Base-by-base conservation (phyloP, 2,888 invertebrate genomes). In the Slavum lentiscoides region DNA sequence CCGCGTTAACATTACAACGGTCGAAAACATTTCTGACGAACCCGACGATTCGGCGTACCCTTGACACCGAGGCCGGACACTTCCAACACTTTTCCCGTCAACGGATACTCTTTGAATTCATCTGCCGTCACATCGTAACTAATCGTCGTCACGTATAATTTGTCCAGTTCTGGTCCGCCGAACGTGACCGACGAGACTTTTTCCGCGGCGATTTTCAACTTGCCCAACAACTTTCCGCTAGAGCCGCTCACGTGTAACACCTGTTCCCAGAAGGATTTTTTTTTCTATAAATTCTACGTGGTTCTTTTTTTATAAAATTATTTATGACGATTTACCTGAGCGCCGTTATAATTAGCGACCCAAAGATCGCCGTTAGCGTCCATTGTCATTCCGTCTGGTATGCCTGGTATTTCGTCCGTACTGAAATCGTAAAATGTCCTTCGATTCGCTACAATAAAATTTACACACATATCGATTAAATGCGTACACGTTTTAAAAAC, bases 111-210 rank as follows among this genome's bases (percentile, higher is more conserved):
- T 77, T 87, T 86, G 0, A 88, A 87, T 83, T 91, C 88, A 69
- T 87, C 87, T 0, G 87, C 87, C 0, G 85, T 85, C 53, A 88
- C 84, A 0, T 87, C 89, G 0, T 86, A 83, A 7, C 86, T 86
- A 81, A 90, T 90, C 0, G 90, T 90, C 0, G 93, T 93, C 0
- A 92, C 91, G 84, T 90, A 93, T 23, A 93, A 86, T 62, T 89
- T 90, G 72, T 91, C 89, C 68, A 90, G 86, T 83, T 90, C 88
- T 3, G 88, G 88, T 0, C 92, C 93, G 2, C 93, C 93, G 86
- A 91, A 93, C 84, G 90, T 88, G 0, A 91, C 91, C 13, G 92
- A 92, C 0, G 93, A 92, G 7, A 91, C 89, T 83, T 89, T 89
- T 15, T 88, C 87, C 0, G 88, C 90, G 0, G 92, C 92, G 37